phyloP scores from a whole-genome alignment of 2,888 invertebrate species.

The Leistus spinibarbis region DNA sequence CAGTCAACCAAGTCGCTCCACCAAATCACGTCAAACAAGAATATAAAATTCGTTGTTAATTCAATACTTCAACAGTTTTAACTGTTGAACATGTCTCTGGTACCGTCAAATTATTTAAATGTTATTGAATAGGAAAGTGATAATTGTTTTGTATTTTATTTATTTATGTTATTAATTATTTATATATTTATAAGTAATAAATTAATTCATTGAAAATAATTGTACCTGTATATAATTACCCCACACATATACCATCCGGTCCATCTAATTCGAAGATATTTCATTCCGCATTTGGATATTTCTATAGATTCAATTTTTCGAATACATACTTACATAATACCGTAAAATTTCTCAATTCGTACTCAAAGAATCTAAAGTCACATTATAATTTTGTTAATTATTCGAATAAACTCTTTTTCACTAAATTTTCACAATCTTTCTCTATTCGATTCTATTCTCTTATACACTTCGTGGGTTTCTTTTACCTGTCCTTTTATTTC shows the following conservation, averaged over 20 bases:
- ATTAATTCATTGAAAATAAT: background rate
- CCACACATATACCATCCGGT: background rate
- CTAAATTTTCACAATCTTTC: no score
- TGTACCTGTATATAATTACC: background rate
- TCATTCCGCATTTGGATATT: no score
- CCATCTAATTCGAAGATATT: no score
- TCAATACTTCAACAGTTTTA: conserved; percentile 51
- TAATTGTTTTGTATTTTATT: background rate
- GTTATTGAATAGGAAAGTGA: conserved; percentile 56
- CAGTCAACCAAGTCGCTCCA: conserved; percentile 44
- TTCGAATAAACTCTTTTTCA: no score
- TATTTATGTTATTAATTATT: background rate
- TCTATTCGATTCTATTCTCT: no score
- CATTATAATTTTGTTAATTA: no score
- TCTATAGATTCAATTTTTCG: no score
- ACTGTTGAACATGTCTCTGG: conserved; percentile 81
- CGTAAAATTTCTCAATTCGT: no score
- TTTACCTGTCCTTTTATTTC: no score
- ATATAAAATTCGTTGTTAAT: conserved; percentile 20
- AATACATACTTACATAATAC: no score
- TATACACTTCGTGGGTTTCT: no score
- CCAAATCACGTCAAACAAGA: conserved; percentile 27
- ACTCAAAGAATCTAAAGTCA: no score
- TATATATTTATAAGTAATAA: background rate
- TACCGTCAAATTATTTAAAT: conserved; percentile 74